Conservation (phyloP, 2,888 invertebrate species). For the Hoplodrina ambigua region DNA sequence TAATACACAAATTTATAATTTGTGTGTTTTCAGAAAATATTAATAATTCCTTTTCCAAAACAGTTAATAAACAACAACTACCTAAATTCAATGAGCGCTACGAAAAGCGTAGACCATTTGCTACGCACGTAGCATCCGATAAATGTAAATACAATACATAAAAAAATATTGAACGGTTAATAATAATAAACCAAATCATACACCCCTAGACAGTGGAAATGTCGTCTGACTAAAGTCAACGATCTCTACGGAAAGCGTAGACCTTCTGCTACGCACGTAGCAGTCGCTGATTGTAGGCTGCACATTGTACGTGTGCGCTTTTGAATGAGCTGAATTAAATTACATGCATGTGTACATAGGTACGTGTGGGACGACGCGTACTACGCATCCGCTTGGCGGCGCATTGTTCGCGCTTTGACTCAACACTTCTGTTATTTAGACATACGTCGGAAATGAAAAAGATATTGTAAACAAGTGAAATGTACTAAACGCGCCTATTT, state of each 20-base stretch:
- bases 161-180: not conserved
- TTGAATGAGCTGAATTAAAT: constrained; percentile 60
- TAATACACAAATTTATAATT: too few species aligned
- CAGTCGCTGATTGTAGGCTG: constrained; percentile 51
- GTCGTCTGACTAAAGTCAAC: constrained; percentile 1
- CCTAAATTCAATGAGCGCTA: constrained; percentile 1
- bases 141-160: constrained; percentile 9
- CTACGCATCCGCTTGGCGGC: constrained; percentile 48
- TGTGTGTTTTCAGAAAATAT: not conserved
- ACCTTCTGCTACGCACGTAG: constrained; percentile 47
- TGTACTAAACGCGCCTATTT: constrained; percentile 25
- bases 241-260: constrained; percentile 31
- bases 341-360: constrained; percentile 23
- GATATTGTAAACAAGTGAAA: constrained; percentile 29
- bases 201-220: not conserved
- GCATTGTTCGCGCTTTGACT: constrained; percentile 41
- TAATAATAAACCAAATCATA: not conserved
- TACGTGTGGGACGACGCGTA: constrained; percentile 43
- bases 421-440: constrained; percentile 54
- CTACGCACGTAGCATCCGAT: constrained; percentile 26
- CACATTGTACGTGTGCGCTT: constrained; percentile 44
- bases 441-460: constrained; percentile 46
- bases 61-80: not conserved
- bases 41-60: not conserved
- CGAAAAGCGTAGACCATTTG: constrained; percentile 21